Percentiles rank a stretch among this genome's conserved stretches.
Conservation (phyloP, 2,888 invertebrate species). For the Dyspetes luteomarginatus region DNA sequence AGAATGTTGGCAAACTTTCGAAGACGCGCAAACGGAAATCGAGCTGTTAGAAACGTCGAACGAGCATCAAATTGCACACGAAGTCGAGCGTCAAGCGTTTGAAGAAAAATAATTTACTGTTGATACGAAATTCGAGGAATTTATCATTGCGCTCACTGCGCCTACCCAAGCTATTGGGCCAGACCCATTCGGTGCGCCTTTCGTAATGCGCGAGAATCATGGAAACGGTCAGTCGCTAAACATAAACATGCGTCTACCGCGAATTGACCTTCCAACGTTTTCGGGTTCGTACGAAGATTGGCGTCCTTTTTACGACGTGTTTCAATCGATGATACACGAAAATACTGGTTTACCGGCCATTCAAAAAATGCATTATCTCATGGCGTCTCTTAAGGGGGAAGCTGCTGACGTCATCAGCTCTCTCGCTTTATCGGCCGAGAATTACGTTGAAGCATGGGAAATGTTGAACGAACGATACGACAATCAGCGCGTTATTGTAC, state of each 20-base stretch:
- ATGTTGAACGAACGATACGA: conserved; percentile 37
- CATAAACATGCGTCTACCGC: conserved; percentile 10
- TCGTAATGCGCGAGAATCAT: too few species aligned
- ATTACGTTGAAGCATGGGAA: conserved; percentile 37
- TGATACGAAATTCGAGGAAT: too few species aligned
- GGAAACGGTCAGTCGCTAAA: too few species aligned
- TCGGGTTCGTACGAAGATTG: conserved; percentile 39
- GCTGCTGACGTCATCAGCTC: conserved; percentile 20
- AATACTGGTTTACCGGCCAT: conserved; percentile 11
- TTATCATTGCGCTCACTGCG: too few species aligned
- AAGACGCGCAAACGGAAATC: too few species aligned
- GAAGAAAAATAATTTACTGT: too few species aligned
- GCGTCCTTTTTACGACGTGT: conserved; percentile 42
- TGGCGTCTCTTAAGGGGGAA: conserved; percentile 12
- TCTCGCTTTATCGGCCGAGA: conserved; percentile 19
- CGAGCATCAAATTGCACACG: too few species aligned
- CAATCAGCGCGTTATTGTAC: conserved; percentile 13
- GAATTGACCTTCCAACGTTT: conserved; percentile 31
- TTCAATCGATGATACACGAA: conserved; percentile 31
- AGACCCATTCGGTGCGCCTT: too few species aligned
- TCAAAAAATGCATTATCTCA: conserved; percentile 50
- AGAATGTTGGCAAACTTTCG: too few species aligned
- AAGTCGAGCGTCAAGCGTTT: too few species aligned
- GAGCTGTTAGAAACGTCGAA: too few species aligned
- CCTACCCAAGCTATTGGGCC: too few species aligned